Evolutionary conservation across 2,797 vertebrate genomes (phyloP).

Genomic region (Nyctalus aviator): DNA sequence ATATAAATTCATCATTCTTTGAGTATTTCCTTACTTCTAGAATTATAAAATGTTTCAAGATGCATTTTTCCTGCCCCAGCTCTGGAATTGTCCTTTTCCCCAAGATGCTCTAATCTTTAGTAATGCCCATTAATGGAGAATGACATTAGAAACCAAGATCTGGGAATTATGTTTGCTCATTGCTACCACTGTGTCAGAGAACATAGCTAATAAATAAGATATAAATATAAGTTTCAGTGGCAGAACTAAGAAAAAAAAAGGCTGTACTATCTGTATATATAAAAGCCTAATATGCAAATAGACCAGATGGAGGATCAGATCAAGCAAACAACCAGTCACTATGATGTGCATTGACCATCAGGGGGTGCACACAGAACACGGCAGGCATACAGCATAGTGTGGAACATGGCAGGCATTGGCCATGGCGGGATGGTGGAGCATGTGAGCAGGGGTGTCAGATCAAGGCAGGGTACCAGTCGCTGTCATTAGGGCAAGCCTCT

Average conservation of each 20-base stretch:
- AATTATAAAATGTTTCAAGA: not conserved
- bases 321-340: too few relatives aligned
- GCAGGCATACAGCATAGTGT: too few relatives aligned
- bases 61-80: not conserved
- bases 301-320: too few relatives aligned
- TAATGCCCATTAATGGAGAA: not conserved
- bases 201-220: constrained; percentile 5
- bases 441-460: too few relatives aligned
- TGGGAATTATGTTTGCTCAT: not conserved
- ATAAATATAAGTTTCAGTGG: not conserved
- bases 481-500: too few relatives aligned
- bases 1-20: not conserved
- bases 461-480: too few relatives aligned
- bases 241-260: not conserved
- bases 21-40: not conserved
- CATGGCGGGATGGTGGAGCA: too few relatives aligned
- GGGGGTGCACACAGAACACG: too few relatives aligned
- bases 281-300: too few relatives aligned
- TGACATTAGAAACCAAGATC: not conserved
- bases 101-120: not conserved
- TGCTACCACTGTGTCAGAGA: not conserved
- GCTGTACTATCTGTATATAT: not conserved
- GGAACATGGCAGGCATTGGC: too few relatives aligned
- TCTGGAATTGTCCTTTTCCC: not conserved
- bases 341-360: too few relatives aligned